A percentile compares a stretch with the other conserved stretches of the same genome.
Conservation (phyloP, 2,113 vertebrate genomes). For the Hippocampus mohnikei region DNA sequence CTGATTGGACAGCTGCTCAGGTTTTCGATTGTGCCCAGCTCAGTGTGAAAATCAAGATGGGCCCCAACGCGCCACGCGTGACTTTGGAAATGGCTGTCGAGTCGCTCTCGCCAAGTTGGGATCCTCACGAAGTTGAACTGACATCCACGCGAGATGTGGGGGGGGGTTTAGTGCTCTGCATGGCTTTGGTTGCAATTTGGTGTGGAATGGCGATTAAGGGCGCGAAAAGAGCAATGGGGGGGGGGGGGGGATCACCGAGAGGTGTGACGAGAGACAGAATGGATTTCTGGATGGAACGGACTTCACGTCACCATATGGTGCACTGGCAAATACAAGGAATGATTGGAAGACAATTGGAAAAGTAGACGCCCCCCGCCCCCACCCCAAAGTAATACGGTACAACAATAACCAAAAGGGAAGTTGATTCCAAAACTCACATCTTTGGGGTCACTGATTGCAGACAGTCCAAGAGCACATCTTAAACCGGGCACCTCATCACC, state of each 20-base stretch:
- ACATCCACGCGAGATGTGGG: conserved; percentile 43
- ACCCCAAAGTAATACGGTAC: not conserved
- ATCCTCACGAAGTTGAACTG: conserved; percentile 54
- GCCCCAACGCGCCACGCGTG: conserved; percentile 44
- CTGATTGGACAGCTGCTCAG: conserved; percentile 67
- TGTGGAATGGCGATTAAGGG: conserved; percentile 14
- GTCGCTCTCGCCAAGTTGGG: conserved; percentile 50
- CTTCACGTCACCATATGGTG: conserved; percentile 10
- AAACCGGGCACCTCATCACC: not conserved
- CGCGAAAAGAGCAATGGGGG: conserved; percentile 8
- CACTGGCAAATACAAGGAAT: conserved; percentile 21
- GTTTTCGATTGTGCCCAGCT: conserved; percentile 51
- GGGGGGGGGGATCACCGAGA: not conserved
- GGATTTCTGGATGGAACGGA: conserved; percentile 31
- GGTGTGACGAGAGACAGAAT: conserved; percentile 47
- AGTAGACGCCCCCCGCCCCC: not conserved
- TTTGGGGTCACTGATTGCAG: conserved; percentile 5
- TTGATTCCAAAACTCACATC: not conserved
- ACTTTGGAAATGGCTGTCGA: conserved; percentile 53
- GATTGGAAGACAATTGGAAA: conserved; percentile 20
- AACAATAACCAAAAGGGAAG: not conserved
- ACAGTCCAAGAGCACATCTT: conserved; percentile 12
- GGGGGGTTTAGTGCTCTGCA: conserved; percentile 7
- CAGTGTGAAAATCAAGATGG: conserved; percentile 58
- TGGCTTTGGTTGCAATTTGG: conserved; percentile 35